These are phyloP conservation scores for Ecdyonurus torrentis DNA, from an alignment of 2,888 invertebrate species.

Conservation along the genomic window DNA sequence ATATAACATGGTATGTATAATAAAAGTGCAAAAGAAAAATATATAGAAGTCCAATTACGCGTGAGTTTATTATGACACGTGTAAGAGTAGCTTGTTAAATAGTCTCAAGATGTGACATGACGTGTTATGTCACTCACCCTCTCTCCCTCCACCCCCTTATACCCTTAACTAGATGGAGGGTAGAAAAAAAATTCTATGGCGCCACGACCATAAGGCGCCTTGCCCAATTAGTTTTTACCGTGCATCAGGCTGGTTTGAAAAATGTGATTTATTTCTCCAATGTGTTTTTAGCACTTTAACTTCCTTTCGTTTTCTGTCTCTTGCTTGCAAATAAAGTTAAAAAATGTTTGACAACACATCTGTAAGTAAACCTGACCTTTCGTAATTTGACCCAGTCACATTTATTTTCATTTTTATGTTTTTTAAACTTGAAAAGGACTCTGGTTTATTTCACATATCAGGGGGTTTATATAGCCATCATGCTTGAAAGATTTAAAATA, in stretches of 20 bases:
- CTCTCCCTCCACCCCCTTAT: not conserved
- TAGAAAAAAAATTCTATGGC: too few species aligned
- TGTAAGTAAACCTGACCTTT: not conserved
- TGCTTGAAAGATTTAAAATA: too few species aligned
- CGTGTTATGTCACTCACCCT: not conserved
- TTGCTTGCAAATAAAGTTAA: too few species aligned
- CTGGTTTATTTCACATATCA: too few species aligned
- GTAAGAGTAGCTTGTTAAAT: slow-evolving; percentile 1
- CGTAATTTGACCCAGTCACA: not conserved
- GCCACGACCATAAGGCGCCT: not conserved
- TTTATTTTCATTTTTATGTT: too few species aligned
- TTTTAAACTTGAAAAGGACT: too few species aligned
- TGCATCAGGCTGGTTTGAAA: not conserved
- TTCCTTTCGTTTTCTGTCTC: not conserved
- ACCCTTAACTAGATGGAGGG: not conserved
- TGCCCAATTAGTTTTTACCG: not conserved
- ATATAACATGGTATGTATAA: too few species aligned
- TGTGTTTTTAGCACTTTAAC: too few species aligned
- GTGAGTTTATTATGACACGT: not conserved
- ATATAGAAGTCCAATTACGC: not conserved
- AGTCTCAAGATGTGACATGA: not conserved
- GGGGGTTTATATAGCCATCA: too few species aligned
- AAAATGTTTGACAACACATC: too few species aligned
- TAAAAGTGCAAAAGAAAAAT: too few species aligned
- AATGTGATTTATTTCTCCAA: not conserved